A percentile compares a stretch with the other conserved stretches of the same genome.
These are phyloP conservation scores for Clarias pachynema DNA, from an alignment of 2,797 vertebrate species.

Conservation along the genomic window DNA sequence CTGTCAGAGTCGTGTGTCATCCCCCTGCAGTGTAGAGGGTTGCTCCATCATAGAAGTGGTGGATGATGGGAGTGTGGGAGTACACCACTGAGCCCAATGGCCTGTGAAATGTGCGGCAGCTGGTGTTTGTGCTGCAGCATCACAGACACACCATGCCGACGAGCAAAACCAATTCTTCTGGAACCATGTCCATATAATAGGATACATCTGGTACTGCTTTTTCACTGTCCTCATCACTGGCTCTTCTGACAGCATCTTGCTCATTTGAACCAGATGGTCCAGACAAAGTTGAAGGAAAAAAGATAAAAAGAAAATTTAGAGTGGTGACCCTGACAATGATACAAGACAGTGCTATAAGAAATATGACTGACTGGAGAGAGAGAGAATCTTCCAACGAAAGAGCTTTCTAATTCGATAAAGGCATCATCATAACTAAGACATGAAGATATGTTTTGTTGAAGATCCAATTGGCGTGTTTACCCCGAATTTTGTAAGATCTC, in stretches of 20 bases:
- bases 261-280: constrained; percentile 55
- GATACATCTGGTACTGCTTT: constrained; percentile 59
- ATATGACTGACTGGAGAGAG: constrained; percentile 7
- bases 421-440: background rate
- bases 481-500: constrained; percentile 5
- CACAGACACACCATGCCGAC: constrained; percentile 33
- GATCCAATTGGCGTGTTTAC: background rate
- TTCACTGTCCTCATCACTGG: constrained; percentile 52
- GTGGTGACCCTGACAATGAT: background rate
- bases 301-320: constrained; percentile 22
- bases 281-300: constrained; percentile 24
- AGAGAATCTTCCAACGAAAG: constrained; percentile 14
- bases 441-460: background rate
- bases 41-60: constrained; percentile 47
- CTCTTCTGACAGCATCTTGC: constrained; percentile 48
- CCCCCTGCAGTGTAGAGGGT: constrained; percentile 26
- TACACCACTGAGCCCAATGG: constrained; percentile 54
- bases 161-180: constrained; percentile 60
- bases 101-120: constrained; percentile 65
- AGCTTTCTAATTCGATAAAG: constrained; percentile 1
- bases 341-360: background rate
- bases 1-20: background rate
- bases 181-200: constrained; percentile 55
- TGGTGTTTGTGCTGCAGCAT: constrained; percentile 53
- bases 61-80: constrained; percentile 50